Evolutionary conservation across 2,797 vertebrate species (phyloP).

Genomic region (Halcyon chelicuti): DNA sequence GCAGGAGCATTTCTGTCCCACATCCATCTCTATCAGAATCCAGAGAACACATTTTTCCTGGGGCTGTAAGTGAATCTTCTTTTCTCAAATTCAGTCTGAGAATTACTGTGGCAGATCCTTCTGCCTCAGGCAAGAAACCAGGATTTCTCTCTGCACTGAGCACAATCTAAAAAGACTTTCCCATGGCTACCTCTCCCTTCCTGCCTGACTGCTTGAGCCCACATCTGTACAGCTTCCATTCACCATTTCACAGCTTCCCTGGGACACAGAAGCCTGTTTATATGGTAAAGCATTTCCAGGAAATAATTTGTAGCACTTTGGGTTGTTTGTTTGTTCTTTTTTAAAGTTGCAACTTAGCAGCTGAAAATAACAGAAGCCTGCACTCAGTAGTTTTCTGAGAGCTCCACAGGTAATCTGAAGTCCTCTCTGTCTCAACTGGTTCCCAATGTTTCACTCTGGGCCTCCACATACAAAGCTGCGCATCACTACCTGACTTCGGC

Average conservation of each 20-base stretch:
- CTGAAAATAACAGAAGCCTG: conserved; percentile 20
- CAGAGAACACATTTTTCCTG: not conserved
- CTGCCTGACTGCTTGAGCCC: not conserved
- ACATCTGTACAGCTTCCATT: not conserved
- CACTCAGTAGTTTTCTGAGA: not conserved
- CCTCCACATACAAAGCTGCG: not conserved
- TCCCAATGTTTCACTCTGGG: not conserved
- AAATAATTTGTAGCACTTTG: conserved; percentile 4
- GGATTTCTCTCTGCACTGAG: not conserved
- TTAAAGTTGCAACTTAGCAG: not conserved
- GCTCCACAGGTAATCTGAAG: not conserved
- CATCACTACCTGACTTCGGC: not conserved
- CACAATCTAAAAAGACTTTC: not conserved
- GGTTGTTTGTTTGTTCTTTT: not conserved
- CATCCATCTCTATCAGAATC: not conserved
- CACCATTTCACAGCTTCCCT: not conserved
- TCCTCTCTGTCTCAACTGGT: not conserved
- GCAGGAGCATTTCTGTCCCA: not conserved
- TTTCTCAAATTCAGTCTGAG: not conserved
- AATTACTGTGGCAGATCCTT: not conserved
- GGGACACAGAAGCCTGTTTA: conserved; percentile 9
- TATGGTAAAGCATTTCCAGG: not conserved
- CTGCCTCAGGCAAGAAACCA: not conserved
- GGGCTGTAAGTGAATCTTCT: not conserved
- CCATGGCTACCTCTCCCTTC: not conserved